phyloP scores from a whole-genome alignment of 2,797 vertebrate genomes.

The Sarcophilus harrisii region DNA sequence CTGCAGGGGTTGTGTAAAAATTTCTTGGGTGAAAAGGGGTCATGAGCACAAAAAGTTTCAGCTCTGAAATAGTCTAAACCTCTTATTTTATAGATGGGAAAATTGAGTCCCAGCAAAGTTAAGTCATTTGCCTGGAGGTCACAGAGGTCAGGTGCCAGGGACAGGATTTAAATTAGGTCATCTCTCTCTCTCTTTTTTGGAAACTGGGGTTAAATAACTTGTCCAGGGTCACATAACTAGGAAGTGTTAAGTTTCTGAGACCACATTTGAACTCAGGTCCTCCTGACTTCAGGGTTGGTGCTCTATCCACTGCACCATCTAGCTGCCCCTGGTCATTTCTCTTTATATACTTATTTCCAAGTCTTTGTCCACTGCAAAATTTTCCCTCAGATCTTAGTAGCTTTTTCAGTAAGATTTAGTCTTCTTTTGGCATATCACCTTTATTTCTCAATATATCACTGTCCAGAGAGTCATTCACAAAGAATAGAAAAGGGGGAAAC shows the following conservation, averaged over 20 bases:
- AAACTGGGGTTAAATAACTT: no score
- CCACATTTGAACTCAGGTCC: no score
- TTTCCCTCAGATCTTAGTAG: neutral
- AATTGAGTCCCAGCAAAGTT: neutral
- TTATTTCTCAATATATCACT: neutral
- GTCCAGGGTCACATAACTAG: no score
- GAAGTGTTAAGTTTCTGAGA: no score
- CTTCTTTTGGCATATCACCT: neutral
- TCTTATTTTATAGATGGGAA: neutral
- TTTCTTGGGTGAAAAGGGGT: no score
- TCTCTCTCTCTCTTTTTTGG: neutral
- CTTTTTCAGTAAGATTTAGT: neutral
- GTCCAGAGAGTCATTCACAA: neutral
- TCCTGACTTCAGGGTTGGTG: no score
- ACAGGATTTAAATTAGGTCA: neutral
- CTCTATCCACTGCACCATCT: no score
- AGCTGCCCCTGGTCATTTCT: no score
- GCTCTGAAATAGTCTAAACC: neutral
- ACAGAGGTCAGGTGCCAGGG: neutral
- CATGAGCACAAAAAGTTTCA: no score
- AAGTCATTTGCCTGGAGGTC: neutral
- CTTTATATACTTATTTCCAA: neutral
- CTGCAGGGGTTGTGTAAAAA: no score
- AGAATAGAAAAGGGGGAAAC: neutral
- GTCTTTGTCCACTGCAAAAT: neutral